Evolutionary conservation across 2,888 invertebrate species (phyloP).

Genomic region (Spodoptera littoralis): DNA sequence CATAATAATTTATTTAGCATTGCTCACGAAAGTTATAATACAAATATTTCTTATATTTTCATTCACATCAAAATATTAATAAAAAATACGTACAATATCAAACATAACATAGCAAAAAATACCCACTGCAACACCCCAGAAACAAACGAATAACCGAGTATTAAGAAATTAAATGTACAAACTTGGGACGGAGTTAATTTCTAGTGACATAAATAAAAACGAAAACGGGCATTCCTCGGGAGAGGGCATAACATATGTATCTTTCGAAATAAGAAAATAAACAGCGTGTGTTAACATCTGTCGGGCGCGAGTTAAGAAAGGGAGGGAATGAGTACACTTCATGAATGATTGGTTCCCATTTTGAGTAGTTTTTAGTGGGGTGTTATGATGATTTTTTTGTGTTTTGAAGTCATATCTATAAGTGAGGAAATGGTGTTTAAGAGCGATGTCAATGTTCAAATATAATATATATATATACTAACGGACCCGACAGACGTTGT

Average conservation of each 20-base stretch:
- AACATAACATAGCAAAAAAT: slow-evolving; percentile 3
- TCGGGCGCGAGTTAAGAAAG: slow-evolving; percentile 76
- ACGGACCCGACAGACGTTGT: too few relatives aligned
- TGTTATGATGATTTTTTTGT: too few relatives aligned
- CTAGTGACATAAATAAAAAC: slow-evolving; percentile 86
- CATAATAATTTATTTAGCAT: too few relatives aligned
- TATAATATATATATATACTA: too few relatives aligned
- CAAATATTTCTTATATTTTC: too few relatives aligned
- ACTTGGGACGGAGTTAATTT: slow-evolving; percentile 82
- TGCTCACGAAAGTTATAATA: too few relatives aligned
- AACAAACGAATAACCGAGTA: slow-evolving; percentile 67
- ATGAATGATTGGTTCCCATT: slow-evolving; percentile 54
- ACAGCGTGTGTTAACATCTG: slow-evolving; percentile 89
- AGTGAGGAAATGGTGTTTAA: too few relatives aligned
- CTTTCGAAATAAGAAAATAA: slow-evolving; percentile 87
- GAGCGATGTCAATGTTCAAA: too few relatives aligned
- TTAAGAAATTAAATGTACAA: slow-evolving; percentile 80
- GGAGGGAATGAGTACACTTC: slow-evolving; percentile 53
- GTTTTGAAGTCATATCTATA: too few relatives aligned
- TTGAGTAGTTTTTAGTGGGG: slow-evolving; percentile 33
- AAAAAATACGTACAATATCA: background rate
- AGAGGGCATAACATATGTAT: slow-evolving; percentile 85
- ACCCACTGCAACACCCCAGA: too few relatives aligned
- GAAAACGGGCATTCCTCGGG: slow-evolving; percentile 71
- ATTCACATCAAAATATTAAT: too few relatives aligned